Conservation (phyloP, 2,888 invertebrate species). For the Diplazon laetatorius region DNA sequence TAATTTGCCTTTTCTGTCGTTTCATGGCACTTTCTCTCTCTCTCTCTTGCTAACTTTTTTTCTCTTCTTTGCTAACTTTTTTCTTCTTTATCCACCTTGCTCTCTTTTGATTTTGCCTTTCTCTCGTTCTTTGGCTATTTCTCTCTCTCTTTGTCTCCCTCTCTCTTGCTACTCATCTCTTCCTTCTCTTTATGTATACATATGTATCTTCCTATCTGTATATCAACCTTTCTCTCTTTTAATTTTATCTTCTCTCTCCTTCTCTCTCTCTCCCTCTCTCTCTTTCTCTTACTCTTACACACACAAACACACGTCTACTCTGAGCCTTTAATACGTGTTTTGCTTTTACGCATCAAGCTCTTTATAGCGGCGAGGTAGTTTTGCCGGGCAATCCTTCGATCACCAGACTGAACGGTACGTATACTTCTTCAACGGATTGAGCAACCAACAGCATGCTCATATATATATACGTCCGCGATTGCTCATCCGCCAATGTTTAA, state of each 20-base stretch:
- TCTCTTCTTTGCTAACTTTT: not conserved
- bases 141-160: not conserved
- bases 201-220: too few relatives aligned
- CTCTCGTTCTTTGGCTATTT: not conserved
- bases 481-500: constrained; percentile 9
- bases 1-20: not conserved
- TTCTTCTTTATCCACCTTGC: not conserved
- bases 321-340: constrained; percentile 8
- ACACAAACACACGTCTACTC: not conserved
- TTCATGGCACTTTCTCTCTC: not conserved
- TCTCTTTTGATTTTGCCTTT: not conserved
- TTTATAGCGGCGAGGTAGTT: not conserved
- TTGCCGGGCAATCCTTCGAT: constrained; percentile 22
- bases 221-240: not conserved
- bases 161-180: too few relatives aligned
- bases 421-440: constrained; percentile 34
- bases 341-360: constrained; percentile 30
- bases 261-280: constrained; percentile 8
- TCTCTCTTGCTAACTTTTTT: not conserved
- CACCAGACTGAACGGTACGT: not conserved
- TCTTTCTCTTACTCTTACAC: not conserved
- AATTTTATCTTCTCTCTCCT: not conserved
- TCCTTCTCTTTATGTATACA: not conserved
- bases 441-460: not conserved
- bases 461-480: not conserved